Percentiles rank a stretch among this genome's conserved stretches.
phyloP scores from a whole-genome alignment of 2,797 vertebrate species.

The Esox lucius region DNA sequence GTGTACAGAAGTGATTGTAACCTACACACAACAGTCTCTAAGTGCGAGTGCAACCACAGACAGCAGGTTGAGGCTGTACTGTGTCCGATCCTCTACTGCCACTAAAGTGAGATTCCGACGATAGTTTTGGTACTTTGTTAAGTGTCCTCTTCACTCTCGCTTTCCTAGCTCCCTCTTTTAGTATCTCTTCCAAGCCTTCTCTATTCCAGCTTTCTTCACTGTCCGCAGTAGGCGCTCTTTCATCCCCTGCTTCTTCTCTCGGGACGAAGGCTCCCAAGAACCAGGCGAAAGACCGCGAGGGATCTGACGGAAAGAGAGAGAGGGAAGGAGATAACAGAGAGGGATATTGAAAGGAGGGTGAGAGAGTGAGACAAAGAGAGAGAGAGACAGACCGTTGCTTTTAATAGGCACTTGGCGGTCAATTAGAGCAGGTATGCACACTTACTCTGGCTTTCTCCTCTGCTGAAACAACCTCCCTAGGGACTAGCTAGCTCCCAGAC shows the following conservation, averaged over 20 bases:
- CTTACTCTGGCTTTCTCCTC: slow-evolving; percentile 15
- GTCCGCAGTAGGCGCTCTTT: slow-evolving; percentile 24
- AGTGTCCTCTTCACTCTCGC: slow-evolving; percentile 30
- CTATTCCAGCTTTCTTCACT: slow-evolving; percentile 25
- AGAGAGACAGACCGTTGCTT: slow-evolving; percentile 35
- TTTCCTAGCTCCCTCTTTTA: slow-evolving; percentile 31
- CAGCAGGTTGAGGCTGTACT: background rate
- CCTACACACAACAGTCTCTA: background rate
- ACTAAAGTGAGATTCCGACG: slow-evolving; percentile 41
- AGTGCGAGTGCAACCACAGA: background rate
- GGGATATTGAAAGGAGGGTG: background rate
- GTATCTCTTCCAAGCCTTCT: slow-evolving; percentile 1
- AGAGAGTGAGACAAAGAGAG: background rate
- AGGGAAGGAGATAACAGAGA: background rate
- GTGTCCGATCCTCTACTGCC: background rate
- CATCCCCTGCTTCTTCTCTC: slow-evolving; percentile 14
- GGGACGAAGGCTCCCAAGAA: slow-evolving; percentile 7
- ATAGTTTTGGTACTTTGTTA: slow-evolving; percentile 54
- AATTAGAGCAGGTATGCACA: slow-evolving; percentile 34
- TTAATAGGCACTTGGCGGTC: slow-evolving; percentile 24
- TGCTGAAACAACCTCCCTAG: background rate
- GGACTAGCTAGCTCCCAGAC: slow-evolving; percentile 20
- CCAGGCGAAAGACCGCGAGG: background rate
- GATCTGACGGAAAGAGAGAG: slow-evolving; percentile 17
- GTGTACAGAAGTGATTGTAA: slow-evolving; percentile 3